phyloP scores from a whole-genome alignment of 1,140 invertebrate genomes.

The Drosophila punjabiensis region DNA sequence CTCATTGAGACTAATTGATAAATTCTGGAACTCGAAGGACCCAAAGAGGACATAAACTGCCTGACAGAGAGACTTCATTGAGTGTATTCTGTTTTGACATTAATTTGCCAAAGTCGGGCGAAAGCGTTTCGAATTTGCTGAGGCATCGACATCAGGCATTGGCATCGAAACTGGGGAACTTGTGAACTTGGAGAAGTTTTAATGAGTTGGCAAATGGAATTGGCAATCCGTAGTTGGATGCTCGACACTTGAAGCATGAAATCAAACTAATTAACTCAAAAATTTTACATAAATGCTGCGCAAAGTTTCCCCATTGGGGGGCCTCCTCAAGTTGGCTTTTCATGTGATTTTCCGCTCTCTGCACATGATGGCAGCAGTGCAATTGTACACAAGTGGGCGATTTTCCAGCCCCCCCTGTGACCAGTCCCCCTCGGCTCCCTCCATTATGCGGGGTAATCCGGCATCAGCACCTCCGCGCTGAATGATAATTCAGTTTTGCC shows the following conservation, averaged over 20 bases:
- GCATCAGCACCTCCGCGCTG: conserved; percentile 37
- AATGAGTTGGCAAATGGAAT: conserved; percentile 63
- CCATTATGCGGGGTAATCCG: conserved; percentile 31
- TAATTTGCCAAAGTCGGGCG: conserved; percentile 25
- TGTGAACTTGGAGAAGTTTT: conserved; percentile 55
- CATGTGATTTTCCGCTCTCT: conserved; percentile 62
- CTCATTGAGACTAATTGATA: conserved; percentile 28
- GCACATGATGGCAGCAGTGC: conserved; percentile 51
- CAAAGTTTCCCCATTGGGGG: conserved; percentile 43
- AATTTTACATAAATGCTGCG: conserved; percentile 52
- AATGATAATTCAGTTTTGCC: conserved; percentile 64
- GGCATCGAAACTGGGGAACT: conserved; percentile 2
- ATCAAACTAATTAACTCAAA: conserved; percentile 69
- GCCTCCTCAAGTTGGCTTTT: conserved; percentile 26
- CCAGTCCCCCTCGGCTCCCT: background rate
- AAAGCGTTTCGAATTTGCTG: conserved; percentile 39
- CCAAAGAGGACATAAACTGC: conserved; percentile 4
- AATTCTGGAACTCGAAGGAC: conserved; percentile 3
- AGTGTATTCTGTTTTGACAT: conserved; percentile 47
- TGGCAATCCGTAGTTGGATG: conserved; percentile 49
- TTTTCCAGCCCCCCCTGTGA: background rate
- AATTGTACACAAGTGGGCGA: conserved; percentile 40
- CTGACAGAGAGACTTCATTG: conserved; percentile 22
- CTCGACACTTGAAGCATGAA: conserved; percentile 57
- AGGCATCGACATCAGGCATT: conserved; percentile 5